phyloP scores from a whole-genome alignment of 2,797 vertebrate genomes.

The Periophthalmus magnuspinnatus region DNA sequence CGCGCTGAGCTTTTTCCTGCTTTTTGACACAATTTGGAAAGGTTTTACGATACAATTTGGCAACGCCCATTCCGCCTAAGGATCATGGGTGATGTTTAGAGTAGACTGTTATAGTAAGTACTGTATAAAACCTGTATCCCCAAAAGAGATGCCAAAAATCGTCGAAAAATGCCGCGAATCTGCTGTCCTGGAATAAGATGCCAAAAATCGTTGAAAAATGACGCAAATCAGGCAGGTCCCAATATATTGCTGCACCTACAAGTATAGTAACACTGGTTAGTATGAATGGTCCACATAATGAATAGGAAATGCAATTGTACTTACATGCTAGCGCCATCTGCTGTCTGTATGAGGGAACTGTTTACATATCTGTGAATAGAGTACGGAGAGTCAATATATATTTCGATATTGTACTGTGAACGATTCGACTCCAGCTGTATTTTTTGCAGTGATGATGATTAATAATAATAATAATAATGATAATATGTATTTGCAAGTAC shows the following conservation, averaged over 20 bases:
- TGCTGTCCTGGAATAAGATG: conserved; percentile 12
- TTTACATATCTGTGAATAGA: background rate
- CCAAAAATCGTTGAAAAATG: too few relatives aligned
- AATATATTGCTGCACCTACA: too few relatives aligned
- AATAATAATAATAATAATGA: background rate
- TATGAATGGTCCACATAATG: too few relatives aligned
- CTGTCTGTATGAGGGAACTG: conserved; percentile 17
- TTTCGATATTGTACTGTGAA: conserved; percentile 22
- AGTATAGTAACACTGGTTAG: too few relatives aligned
- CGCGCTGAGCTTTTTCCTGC: conserved; percentile 29
- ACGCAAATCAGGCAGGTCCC: too few relatives aligned
- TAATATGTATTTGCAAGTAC: conserved; percentile 1
- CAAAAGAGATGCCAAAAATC: too few relatives aligned
- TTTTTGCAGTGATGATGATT: conserved; percentile 1
- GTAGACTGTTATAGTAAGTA: conserved; percentile 1
- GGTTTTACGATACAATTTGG: conserved; percentile 28
- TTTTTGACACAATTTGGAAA: conserved; percentile 24
- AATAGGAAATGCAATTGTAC: background rate
- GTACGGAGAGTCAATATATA: conserved; percentile 8
- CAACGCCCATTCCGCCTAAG: conserved; percentile 4
- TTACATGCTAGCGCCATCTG: conserved; percentile 25
- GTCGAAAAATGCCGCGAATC: background rate
- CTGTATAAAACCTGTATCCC: background rate
- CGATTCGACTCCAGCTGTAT: conserved; percentile 18
- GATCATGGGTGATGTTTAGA: conserved; percentile 11